phyloP scores from a whole-genome alignment of 2,888 invertebrate species.

The Hymenopus coronatus region DNA sequence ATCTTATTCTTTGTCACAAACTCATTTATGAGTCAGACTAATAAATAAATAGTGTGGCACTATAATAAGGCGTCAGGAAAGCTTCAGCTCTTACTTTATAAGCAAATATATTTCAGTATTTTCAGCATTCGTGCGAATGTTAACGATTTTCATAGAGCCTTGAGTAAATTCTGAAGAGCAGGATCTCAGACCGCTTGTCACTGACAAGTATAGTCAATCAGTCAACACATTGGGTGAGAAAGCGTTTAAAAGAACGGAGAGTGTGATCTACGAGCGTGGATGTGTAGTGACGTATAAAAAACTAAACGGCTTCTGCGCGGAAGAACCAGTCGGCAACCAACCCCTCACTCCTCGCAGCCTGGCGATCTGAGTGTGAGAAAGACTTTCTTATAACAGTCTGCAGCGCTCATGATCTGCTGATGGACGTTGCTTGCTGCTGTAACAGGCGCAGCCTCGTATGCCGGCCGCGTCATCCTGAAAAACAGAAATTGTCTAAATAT shows the following conservation, averaged over 20 bases:
- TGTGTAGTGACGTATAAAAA: conserved; percentile 13
- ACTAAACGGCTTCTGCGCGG: conserved; percentile 6
- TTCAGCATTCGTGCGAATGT: too few relatives aligned
- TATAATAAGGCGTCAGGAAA: too few relatives aligned
- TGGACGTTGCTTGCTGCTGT: not conserved
- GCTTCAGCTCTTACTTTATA: too few relatives aligned
- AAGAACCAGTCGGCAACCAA: not conserved
- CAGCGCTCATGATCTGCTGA: not conserved
- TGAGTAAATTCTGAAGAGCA: too few relatives aligned
- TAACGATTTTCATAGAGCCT: too few relatives aligned
- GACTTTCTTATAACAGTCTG: not conserved
- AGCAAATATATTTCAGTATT: too few relatives aligned
- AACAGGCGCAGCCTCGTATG: not conserved
- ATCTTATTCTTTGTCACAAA: too few relatives aligned
- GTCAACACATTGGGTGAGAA: not conserved
- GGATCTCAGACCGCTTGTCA: not conserved
- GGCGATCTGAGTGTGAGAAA: not conserved
- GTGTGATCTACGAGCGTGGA: not conserved
- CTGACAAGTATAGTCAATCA: not conserved
- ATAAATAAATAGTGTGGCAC: too few relatives aligned
- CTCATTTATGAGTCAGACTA: too few relatives aligned
- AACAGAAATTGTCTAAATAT: not conserved
- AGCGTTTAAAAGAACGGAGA: not conserved
- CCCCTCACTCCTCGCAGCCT: not conserved
- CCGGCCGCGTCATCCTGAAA: not conserved